These are phyloP conservation scores for Acropora yongei DNA, from an alignment of 64 coral and sea anemone genomes.

Conservation along the genomic window DNA sequence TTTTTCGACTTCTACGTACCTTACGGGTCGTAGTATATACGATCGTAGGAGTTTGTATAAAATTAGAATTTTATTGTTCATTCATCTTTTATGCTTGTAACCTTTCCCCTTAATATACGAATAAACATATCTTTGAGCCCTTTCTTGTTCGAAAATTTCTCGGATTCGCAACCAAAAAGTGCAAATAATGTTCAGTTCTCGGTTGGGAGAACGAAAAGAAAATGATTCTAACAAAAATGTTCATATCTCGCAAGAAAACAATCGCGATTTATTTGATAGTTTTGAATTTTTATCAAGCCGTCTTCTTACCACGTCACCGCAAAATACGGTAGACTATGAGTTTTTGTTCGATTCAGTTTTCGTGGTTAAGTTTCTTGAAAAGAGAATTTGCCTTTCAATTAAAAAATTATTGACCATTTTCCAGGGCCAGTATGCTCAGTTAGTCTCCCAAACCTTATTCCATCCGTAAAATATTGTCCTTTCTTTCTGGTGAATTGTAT, in stretches of 20 bases:
- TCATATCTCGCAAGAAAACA: not conserved
- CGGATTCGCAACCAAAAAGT: not conserved
- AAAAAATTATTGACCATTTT: not conserved
- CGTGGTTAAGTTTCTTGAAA: no score
- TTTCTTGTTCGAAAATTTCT: not conserved
- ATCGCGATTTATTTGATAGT: not conserved
- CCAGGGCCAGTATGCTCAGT: not conserved
- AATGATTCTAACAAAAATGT: not conserved
- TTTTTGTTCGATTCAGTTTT: not conserved
- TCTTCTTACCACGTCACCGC: conserved; percentile 16
- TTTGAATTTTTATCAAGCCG: not conserved
- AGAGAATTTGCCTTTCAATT: not conserved
- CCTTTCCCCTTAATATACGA: not conserved
- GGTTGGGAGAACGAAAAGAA: not conserved
- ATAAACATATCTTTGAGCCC: not conserved
- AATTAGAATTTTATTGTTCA: not conserved
- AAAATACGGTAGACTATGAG: not conserved
- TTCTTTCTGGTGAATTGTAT: not conserved
- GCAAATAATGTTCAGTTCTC: no score
- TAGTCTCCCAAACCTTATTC: not conserved
- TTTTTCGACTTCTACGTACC: no score
- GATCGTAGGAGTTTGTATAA: no score
- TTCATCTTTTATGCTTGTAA: not conserved
- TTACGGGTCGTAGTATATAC: no score
- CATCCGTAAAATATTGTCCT: not conserved